These are phyloP conservation scores for Rhinatrema bivittatum DNA, from an alignment of 2,797 vertebrate species.

Conservation along the genomic window DNA sequence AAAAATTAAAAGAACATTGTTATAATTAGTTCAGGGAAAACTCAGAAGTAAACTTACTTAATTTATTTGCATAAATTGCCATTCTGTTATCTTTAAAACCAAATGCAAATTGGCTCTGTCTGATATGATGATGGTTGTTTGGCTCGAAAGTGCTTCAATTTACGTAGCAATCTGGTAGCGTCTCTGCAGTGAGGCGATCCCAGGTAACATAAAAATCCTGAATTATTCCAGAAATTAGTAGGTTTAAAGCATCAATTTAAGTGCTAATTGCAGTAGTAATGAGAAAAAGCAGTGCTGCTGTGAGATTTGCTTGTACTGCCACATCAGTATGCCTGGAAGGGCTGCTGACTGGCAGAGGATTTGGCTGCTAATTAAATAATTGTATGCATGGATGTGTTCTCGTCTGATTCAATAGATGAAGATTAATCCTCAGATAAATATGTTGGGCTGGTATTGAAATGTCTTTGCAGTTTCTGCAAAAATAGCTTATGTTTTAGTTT, in stretches of 20 bases:
- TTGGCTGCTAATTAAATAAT: conserved; percentile 97
- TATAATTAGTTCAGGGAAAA: conserved; percentile 75
- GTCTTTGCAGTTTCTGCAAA: conserved; percentile 71
- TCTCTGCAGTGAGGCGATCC: conserved; percentile 71
- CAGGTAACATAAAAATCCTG: conserved; percentile 84
- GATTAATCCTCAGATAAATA: conserved; percentile 98
- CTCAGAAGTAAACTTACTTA: conserved; percentile 75
- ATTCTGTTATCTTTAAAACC: conserved; percentile 73
- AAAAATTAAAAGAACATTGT: conserved; percentile 68
- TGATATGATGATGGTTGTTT: conserved; percentile 78
- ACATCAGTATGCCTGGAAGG: conserved; percentile 81
- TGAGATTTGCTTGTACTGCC: conserved; percentile 77
- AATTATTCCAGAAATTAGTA: conserved; percentile 86
- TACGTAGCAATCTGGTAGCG: conserved; percentile 73
- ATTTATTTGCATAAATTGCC: conserved; percentile 80
- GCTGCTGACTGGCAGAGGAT: conserved; percentile 72
- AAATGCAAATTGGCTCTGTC: conserved; percentile 71
- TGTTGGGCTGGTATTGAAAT: conserved; percentile 83
- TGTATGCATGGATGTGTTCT: conserved; percentile 91
- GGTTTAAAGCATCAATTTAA: conserved; percentile 93
- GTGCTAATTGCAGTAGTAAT: conserved; percentile 97
- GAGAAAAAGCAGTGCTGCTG: conserved; percentile 82
- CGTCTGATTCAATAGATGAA: conserved; percentile 86
- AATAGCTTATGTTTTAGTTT: conserved; percentile 54
- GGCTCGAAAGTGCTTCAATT: conserved; percentile 78